phyloP scores from a whole-genome alignment of 1,140 invertebrate genomes.

The Ceratoteleas bidentatus region DNA sequence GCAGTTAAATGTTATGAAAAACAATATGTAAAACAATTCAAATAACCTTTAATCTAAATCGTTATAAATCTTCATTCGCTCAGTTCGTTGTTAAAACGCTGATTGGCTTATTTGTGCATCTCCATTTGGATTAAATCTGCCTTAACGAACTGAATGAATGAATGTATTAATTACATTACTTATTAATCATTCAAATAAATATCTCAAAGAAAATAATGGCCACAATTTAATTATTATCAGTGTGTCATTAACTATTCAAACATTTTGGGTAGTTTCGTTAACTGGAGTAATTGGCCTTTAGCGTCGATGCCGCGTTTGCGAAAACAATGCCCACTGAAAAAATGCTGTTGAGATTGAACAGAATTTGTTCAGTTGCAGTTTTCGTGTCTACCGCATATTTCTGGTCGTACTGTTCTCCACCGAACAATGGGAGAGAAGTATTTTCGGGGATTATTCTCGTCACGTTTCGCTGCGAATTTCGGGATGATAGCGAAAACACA shows the following conservation, averaged over 20 bases:
- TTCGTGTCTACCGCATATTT: conserved; percentile 37
- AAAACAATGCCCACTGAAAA: conserved; percentile 4
- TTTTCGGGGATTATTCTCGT: conserved; percentile 47
- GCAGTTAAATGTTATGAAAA: too few relatives aligned
- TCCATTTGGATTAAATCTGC: too few relatives aligned
- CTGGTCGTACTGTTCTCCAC: conserved; percentile 13
- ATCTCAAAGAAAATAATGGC: too few relatives aligned
- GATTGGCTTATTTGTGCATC: too few relatives aligned
- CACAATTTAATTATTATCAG: neutral
- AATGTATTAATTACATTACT: too few relatives aligned
- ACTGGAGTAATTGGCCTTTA: neutral
- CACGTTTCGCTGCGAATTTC: conserved; percentile 54
- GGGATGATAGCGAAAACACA: conserved; percentile 47
- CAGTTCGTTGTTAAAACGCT: too few relatives aligned
- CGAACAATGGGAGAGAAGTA: conserved; percentile 28
- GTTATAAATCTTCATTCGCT: too few relatives aligned
- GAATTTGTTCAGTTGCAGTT: conserved; percentile 21
- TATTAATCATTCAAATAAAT: too few relatives aligned
- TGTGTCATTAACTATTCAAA: neutral
- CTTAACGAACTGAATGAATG: too few relatives aligned
- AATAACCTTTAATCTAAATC: too few relatives aligned
- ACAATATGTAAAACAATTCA: too few relatives aligned
- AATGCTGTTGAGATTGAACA: conserved; percentile 5
- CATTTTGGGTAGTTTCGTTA: neutral
- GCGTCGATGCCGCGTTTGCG: neutral